These are phyloP conservation scores for Arge pagana DNA, from an alignment of 2,888 invertebrate genomes.

Conservation along the genomic window DNA sequence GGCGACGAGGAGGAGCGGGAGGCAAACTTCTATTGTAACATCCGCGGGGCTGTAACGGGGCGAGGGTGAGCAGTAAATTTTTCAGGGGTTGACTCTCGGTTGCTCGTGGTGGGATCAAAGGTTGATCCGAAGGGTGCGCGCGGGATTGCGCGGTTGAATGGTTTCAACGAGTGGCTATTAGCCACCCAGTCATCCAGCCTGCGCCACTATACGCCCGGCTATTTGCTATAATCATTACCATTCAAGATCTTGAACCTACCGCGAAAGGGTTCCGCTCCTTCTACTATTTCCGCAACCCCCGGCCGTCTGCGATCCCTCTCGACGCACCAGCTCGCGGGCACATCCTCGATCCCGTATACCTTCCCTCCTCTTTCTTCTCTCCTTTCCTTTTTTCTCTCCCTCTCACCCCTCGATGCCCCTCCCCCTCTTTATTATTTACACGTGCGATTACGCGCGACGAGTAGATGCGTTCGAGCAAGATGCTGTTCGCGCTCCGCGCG, in stretches of 20 bases:
- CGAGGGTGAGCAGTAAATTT: conserved; percentile 48
- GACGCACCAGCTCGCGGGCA: no score
- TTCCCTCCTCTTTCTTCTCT: conserved; percentile 2
- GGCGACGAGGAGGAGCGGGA: conserved; percentile 10
- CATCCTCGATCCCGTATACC: no score
- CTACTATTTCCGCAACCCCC: conserved; percentile 23
- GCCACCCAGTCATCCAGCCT: conserved; percentile 40
- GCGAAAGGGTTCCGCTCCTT: conserved; percentile 41
- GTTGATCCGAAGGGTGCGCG: conserved; percentile 49
- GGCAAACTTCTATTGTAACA: conserved; percentile 14
- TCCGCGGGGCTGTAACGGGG: conserved; percentile 30
- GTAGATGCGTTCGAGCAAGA: no score
- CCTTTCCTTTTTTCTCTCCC: not conserved
- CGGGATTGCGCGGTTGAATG: conserved; percentile 40
- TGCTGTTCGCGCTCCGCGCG: no score
- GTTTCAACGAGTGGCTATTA: conserved; percentile 55
- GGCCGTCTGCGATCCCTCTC: not conserved
- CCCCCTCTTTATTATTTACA: no score
- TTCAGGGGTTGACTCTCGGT: conserved; percentile 48
- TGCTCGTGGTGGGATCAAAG: conserved; percentile 55
- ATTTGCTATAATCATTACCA: conserved; percentile 55
- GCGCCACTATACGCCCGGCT: conserved; percentile 42
- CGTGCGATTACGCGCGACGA: no score
- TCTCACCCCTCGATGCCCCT: conserved; percentile 21
- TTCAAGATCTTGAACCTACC: conserved; percentile 45